Base-by-base conservation (phyloP, 2,113 vertebrate genomes). In the Ictidomys tridecemlineatus region DNA sequence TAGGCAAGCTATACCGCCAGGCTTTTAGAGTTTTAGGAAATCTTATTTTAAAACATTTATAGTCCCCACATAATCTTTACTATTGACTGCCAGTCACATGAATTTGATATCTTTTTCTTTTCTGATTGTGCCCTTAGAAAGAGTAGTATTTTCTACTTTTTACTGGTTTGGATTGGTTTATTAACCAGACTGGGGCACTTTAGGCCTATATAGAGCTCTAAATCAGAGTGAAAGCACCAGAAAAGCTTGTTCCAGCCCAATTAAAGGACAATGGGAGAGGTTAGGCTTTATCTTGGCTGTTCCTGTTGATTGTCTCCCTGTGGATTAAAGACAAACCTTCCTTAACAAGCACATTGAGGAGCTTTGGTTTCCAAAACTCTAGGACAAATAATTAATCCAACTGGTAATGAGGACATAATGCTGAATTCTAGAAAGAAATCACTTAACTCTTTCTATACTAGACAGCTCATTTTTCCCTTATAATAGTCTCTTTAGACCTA, bases 311-410 rank as follows among this genome's bases (percentile, higher is more conserved):
- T 99, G 99, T 98, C 85, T 99, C 99, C 99, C 91, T 69, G 98
- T 76, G 99, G 99, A 99, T 99, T 99, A 98, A 96, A 98, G 97
- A 85, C 95, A 96, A 97, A 95, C 97, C 97, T 98, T 98, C 97
- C 96, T 95, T 98, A 98, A 99, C 95, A 95, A 99, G 98, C 85
- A 95, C 97, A 96, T 79, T 34, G 97, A 97, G 98, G 76, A 92
- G 98, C 98, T 98, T 97, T 98, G 97, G 98, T 98, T 97, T 98
- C 98, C 98, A 98, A 97, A 92, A 96, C 98, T 99, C 97, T 74
- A 79, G 98, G 96, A 98, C 97, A 98, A 98, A 98, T 98, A 99
- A 99, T 99, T 99, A 99, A 98, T 98, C 99, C 98, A 99, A 97
- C 98, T 99, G 99, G 98, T 98, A 98, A 94, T 93, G 61, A 97